Conservation (phyloP, 2,797 vertebrate genomes). For the Ateles fusciceps region DNA sequence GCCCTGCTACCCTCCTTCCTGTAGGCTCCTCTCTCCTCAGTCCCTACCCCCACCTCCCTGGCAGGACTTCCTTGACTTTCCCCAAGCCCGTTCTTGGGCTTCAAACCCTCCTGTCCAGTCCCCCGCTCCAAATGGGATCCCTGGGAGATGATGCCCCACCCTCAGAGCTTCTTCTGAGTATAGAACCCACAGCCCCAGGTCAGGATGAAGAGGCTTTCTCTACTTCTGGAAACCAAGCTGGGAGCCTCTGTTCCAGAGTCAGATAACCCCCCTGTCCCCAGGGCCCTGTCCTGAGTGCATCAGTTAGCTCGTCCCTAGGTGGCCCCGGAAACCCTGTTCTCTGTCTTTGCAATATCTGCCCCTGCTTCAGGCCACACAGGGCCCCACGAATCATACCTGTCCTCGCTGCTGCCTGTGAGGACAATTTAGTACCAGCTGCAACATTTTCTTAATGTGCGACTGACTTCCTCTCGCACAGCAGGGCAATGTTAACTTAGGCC, state of each 20-base stretch:
- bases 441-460: constrained; percentile 75
- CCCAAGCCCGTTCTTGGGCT: not conserved
- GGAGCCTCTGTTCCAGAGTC: not conserved
- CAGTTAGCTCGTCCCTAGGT: not conserved
- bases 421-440: constrained; percentile 74
- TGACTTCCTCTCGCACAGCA: constrained; percentile 65
- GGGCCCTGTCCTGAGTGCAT: not conserved
- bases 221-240: constrained; percentile 1
- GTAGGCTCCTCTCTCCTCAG: not conserved
- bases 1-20: not conserved
- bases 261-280: not conserved
- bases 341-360: constrained; percentile 38
- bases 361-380: constrained; percentile 63
- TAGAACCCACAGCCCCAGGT: not conserved
- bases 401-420: constrained; percentile 66
- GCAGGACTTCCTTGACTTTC: not conserved
- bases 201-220: not conserved
- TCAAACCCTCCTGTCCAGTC: not conserved
- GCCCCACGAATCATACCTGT: constrained; percentile 71
- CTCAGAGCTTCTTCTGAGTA: not conserved
- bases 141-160: not conserved
- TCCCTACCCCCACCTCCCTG: not conserved
- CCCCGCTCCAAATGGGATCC: not conserved
- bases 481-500: constrained; percentile 42
- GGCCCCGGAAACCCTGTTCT: constrained; percentile 38